These are phyloP conservation scores for Ciconia maguari DNA, from an alignment of 2,113 vertebrate genomes.

Conservation along the genomic window DNA sequence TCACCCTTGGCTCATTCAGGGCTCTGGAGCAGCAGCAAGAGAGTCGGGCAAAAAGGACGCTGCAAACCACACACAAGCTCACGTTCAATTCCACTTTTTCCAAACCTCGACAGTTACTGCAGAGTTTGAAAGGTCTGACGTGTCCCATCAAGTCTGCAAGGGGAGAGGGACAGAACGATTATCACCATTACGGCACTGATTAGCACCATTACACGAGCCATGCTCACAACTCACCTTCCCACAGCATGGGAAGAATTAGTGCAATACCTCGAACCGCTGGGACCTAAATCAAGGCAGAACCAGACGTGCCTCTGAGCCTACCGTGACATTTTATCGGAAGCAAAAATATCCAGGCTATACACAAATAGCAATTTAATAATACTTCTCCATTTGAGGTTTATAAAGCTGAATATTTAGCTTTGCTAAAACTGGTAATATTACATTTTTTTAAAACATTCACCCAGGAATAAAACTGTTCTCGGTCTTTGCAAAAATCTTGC, in stretches of 20 bases:
- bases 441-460: background rate
- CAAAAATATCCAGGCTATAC: background rate
- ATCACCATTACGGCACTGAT: too few relatives aligned
- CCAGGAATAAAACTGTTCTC: background rate
- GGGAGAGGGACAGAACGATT: background rate
- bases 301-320: background rate
- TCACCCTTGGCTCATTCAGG: accelerated
- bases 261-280: accelerated
- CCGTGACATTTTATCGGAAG: background rate
- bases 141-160: accelerated
- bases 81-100: background rate
- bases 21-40: background rate
- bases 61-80: background rate
- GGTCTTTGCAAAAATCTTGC: background rate
- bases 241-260: background rate
- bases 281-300: background rate
- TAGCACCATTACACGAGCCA: background rate
- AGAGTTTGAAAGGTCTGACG: background rate
- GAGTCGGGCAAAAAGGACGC: background rate
- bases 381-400: background rate
- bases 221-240: background rate
- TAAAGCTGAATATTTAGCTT: background rate
- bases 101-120: background rate
- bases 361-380: background rate
- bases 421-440: background rate